These are phyloP conservation scores for Proisotoma minuta DNA, from an alignment of 2,888 invertebrate genomes.

Conservation along the genomic window DNA sequence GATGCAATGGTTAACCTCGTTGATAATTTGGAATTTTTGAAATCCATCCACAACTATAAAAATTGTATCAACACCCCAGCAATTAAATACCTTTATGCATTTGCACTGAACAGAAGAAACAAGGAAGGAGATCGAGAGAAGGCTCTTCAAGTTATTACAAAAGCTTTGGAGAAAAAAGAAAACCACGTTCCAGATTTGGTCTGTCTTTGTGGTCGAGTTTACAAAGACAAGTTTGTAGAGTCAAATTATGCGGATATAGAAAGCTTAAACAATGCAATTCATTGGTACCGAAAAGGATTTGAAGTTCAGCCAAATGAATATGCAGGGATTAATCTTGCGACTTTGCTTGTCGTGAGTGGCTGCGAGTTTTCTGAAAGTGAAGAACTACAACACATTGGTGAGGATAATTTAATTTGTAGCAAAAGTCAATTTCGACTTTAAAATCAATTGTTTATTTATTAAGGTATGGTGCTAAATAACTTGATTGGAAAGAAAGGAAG, in stretches of 20 bases:
- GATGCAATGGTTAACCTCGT: conserved; percentile 65
- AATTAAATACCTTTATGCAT: conserved; percentile 90
- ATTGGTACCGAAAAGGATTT: conserved; percentile 96
- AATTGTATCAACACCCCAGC: conserved; percentile 84
- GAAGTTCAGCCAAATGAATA: conserved; percentile 98
- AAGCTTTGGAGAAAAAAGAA: conserved; percentile 86
- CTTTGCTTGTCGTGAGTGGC: conserved; percentile 91
- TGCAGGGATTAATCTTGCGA: conserved; percentile 94
- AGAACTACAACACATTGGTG: conserved; percentile 83
- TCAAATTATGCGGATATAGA: conserved; percentile 83
- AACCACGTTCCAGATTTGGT: conserved; percentile 95
- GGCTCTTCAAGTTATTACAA: conserved; percentile 83
- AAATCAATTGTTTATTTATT: not conserved
- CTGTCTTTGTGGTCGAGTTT: conserved; percentile 94
- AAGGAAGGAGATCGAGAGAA: conserved; percentile 90
- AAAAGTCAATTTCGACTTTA: not conserved
- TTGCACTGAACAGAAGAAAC: conserved; percentile 92
- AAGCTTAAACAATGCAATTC: conserved; percentile 84
- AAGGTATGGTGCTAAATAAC: conserved; percentile 89
- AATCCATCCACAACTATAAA: conserved; percentile 79
- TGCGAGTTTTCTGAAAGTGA: conserved; percentile 89
- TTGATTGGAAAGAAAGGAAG: conserved; percentile 97
- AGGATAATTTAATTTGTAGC: conserved; percentile 30
- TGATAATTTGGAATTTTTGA: conserved; percentile 66
- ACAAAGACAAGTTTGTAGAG: conserved; percentile 95